Conservation (phyloP, 92 coral and sea anemone genomes). For the Parazoanthus atlanticus region DNA sequence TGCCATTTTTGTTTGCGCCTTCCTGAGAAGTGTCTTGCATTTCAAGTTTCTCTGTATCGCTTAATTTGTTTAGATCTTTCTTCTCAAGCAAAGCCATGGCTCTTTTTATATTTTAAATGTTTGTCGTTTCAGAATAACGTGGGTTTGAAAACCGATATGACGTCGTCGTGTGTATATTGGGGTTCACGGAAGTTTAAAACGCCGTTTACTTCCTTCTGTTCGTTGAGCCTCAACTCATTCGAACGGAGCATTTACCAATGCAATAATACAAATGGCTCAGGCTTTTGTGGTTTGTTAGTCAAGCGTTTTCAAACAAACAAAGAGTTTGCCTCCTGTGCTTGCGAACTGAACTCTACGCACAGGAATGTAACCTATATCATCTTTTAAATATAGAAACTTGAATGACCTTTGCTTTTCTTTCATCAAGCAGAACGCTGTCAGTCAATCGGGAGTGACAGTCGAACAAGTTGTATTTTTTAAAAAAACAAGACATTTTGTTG, state of each 20-base stretch:
- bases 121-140: not conserved
- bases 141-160: not conserved
- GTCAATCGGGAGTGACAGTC: not conserved
- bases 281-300: not conserved
- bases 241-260: not conserved
- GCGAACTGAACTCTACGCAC: not conserved
- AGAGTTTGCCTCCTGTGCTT: not conserved
- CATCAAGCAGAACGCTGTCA: not conserved
- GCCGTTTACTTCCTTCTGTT: not conserved
- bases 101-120: not conserved
- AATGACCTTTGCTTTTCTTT: not conserved
- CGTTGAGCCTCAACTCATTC: not conserved
- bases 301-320: not conserved
- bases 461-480: too few relatives aligned
- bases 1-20: not conserved
- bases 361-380: not conserved
- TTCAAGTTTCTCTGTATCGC: conserved; percentile 19
- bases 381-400: too few relatives aligned
- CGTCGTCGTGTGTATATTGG: not conserved
- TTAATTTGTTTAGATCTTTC: not conserved
- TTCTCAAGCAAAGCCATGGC: conserved; percentile 30
- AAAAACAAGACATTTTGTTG: too few relatives aligned
- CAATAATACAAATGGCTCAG: not conserved
- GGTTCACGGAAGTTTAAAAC: not conserved
- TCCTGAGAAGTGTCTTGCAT: not conserved